These are phyloP conservation scores for Gobionotothen gibberifrons DNA, from an alignment of 2,797 vertebrate species.

Conservation along the genomic window DNA sequence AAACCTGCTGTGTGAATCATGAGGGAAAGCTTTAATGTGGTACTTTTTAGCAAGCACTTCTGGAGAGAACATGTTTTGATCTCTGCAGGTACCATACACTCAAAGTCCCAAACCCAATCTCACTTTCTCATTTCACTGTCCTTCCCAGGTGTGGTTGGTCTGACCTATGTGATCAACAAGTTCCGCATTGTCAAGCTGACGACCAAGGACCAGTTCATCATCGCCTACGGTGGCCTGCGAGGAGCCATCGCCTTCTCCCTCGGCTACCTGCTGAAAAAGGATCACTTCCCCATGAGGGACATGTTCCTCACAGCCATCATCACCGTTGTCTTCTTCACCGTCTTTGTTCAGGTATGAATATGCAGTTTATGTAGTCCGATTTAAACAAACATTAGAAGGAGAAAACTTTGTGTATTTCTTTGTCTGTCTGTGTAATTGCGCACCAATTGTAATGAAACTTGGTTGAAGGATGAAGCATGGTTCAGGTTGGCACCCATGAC, in stretches of 20 bases:
- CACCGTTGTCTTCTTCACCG: slow-evolving; percentile 98
- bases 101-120: neutral
- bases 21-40: no score
- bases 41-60: neutral
- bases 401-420: neutral
- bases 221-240: slow-evolving; percentile 95
- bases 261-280: slow-evolving; percentile 88
- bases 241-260: slow-evolving; percentile 98
- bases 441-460: no score
- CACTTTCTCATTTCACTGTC: neutral
- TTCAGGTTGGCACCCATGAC: no score
- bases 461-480: no score
- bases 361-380: neutral
- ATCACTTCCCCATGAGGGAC: slow-evolving; percentile 85
- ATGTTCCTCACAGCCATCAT: slow-evolving; percentile 99
- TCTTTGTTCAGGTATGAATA: slow-evolving; percentile 93
- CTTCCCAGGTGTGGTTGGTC: slow-evolving; percentile 89
- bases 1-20: neutral
- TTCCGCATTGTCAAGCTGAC: slow-evolving; percentile 98
- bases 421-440: no score
- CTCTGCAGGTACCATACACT: neutral
- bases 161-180: slow-evolving; percentile 96
- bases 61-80: neutral
- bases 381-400: neutral
- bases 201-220: slow-evolving; percentile 98